Evolutionary conservation across 2,797 vertebrate species (phyloP).

Genomic region (Rhinichthys osculus): DNA sequence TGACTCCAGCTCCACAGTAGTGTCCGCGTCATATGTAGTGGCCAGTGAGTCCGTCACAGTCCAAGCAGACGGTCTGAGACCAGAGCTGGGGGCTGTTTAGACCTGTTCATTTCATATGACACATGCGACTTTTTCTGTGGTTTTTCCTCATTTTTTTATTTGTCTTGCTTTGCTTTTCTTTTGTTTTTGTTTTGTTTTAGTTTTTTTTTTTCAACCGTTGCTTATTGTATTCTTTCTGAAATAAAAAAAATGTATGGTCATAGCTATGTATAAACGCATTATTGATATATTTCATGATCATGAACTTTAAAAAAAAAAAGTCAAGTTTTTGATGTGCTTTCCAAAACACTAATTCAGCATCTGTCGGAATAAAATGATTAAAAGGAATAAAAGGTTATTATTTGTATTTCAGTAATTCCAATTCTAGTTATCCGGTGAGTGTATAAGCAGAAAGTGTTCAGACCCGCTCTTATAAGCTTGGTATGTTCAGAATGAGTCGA

Average conservation of each 20-base stretch:
- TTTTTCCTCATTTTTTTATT: slow-evolving; percentile 3
- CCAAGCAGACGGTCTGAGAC: slow-evolving; percentile 74
- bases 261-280: slow-evolving; percentile 38
- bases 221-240: slow-evolving; percentile 60
- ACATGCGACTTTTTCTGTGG: slow-evolving; percentile 56
- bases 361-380: neutral
- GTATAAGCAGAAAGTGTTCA: neutral
- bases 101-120: neutral
- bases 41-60: slow-evolving; percentile 80
- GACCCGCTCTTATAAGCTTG: neutral
- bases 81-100: slow-evolving; percentile 68
- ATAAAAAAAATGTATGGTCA: slow-evolving; percentile 59
- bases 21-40: slow-evolving; percentile 80
- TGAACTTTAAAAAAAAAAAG: neutral
- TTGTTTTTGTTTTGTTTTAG: neutral
- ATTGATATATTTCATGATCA: slow-evolving; percentile 51
- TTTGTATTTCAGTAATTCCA: neutral
- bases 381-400: neutral
- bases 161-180: neutral
- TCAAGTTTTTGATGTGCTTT: neutral
- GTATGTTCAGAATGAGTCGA: slow-evolving; percentile 30
- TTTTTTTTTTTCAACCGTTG: slow-evolving; percentile 48
- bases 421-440: neutral
- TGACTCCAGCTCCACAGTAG: slow-evolving; percentile 73
- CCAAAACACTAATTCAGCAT: neutral